Evolutionary conservation across 2,113 vertebrate genomes (phyloP).

Genomic region (Psilopsiagon aymara): DNA sequence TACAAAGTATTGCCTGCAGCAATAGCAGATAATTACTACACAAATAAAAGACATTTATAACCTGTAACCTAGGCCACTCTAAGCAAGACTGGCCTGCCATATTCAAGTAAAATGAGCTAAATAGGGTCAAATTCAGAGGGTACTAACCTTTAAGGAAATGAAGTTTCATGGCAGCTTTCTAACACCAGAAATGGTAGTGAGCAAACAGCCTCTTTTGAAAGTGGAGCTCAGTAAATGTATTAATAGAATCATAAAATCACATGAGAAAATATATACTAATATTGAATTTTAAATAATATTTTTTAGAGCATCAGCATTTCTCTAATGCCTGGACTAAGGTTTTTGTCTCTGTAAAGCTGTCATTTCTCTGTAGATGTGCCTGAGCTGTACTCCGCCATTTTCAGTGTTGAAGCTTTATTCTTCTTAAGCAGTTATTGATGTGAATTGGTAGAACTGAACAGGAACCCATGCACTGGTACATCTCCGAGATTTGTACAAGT

Average conservation of each 20-base stretch:
- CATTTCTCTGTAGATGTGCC: background rate
- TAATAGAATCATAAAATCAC: too few species aligned
- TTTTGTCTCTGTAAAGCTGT: background rate
- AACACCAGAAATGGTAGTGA: background rate
- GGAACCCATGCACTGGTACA: fast-evolving
- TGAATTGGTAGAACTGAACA: background rate
- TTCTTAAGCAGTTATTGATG: background rate
- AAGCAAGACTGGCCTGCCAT: background rate
- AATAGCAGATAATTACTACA: background rate
- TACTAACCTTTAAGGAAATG: background rate
- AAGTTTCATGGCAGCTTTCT: background rate
- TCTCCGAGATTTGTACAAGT: background rate
- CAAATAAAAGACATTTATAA: background rate
- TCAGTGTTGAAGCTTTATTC: background rate
- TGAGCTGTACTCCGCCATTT: background rate
- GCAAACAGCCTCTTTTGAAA: background rate
- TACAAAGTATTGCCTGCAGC: background rate
- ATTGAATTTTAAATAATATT: background rate
- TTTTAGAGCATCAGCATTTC: background rate
- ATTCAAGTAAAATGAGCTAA: background rate
- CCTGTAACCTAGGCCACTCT: background rate
- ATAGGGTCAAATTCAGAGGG: background rate
- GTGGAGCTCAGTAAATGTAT: background rate
- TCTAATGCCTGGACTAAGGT: background rate
- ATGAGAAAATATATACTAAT: background rate